Evolutionary conservation across 2,113 vertebrate species (phyloP), one percentile per base, ranked within the genome.

Genomic region (Paralichthys olivaceus): DNA sequence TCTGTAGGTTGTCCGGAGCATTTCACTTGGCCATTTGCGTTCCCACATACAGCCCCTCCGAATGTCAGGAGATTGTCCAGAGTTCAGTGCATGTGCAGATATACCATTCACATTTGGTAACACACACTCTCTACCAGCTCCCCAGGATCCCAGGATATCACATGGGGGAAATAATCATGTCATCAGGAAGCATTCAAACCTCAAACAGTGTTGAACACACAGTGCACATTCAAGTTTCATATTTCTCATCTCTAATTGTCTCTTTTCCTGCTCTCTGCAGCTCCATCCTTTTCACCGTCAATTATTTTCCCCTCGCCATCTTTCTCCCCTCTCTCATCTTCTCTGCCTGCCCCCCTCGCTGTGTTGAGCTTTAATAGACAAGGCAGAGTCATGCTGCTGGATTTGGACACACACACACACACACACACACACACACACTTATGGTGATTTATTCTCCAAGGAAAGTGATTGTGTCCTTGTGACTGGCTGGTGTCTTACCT

Each of bases 351-450:
- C 51, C 59, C 64, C 23, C 49, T 83, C 5, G 4, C 55, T 72
- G 40, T 69, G 73, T 61, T 74, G 53, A 47, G 84, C 54, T 66
- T 72, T 88, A 74, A 85, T 87, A 59, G 25, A 86, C 81, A 73
- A 80, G 64, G 11, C 45, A 47, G 29, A 74, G 56, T 68, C 53
- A 75, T 71, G 54, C 72, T 61, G 45, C 79, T 71, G 29, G 23
- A 77, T 79, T 80, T 79, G 75, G 28, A 60, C 45, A 63, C 43
- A 69, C 65, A 59, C 29, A 17, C 25, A 9, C 25, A 23, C 57
- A 70, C 32, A 37, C 64, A 74, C 32, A 40, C 62, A 61, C 53
- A 53, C 7, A 73, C 28, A 29, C 7, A 47, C 5, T 47, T 19
- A 54, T 45, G 22, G 11, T 19, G 20, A 32, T 76, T 68, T 60